A percentile compares a stretch with the other conserved stretches of the same genome.
Evolutionary conservation across 2,797 vertebrate species (phyloP).

Genomic region (Phylloscopus collybita): DNA sequence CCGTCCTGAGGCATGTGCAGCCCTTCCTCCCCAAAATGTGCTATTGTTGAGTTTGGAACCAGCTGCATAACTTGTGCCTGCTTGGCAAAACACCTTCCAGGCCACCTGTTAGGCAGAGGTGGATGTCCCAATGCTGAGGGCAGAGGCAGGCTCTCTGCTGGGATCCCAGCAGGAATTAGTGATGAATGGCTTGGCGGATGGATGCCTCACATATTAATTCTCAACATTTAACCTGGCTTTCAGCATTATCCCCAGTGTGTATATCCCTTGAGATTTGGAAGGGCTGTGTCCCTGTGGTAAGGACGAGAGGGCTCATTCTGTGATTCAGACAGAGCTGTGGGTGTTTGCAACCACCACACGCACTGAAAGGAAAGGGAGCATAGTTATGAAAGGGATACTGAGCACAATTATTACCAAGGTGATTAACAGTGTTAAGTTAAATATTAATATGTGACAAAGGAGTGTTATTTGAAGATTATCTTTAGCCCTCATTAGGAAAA

Average conservation of each 20-base stretch:
- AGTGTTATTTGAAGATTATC: background rate
- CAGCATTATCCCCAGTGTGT: background rate
- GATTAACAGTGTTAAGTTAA: background rate
- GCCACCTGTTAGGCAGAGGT: background rate
- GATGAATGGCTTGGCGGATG: rapidly evolving
- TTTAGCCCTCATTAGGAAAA: background rate
- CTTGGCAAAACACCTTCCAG: rapidly evolving
- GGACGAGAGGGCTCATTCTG: background rate
- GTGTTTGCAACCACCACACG: background rate
- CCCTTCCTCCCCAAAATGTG: background rate
- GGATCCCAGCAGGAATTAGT: rapidly evolving
- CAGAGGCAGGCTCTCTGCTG: rapidly evolving
- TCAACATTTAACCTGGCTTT: background rate
- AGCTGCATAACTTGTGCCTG: rapidly evolving
- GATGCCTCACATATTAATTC: rapidly evolving
- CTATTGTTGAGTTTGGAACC: background rate
- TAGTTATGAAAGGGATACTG: background rate
- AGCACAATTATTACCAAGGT: rapidly evolving
- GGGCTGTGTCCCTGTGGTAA: rapidly evolving
- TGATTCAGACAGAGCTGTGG: background rate
- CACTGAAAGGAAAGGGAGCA: background rate
- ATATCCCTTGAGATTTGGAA: background rate
- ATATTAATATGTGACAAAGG: background rate
- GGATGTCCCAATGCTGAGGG: rapidly evolving
- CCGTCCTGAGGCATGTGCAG: rapidly evolving